Percentiles rank a stretch among this genome's conserved stretches.
Conservation (phyloP, 2,113 vertebrate genomes). For the Camelus dromedarius region DNA sequence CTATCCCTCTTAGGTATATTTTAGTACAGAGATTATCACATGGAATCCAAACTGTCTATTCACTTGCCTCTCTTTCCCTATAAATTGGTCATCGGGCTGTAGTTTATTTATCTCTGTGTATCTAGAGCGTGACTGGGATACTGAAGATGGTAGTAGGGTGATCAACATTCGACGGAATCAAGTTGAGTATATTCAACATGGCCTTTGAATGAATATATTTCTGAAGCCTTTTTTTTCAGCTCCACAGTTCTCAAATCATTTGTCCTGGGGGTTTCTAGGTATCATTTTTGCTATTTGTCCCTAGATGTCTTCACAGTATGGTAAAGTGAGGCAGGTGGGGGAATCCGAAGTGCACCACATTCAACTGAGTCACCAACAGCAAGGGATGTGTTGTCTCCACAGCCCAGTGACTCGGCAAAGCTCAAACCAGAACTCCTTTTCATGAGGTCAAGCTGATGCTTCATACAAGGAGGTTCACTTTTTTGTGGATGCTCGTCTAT, state of each 20-base stretch:
- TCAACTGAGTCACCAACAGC: neutral
- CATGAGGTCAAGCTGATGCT: neutral
- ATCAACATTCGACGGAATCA: neutral
- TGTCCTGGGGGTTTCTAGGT: neutral
- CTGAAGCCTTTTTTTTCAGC: neutral
- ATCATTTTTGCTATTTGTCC: neutral
- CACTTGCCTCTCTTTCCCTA: neutral
- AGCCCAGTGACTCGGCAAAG: neutral
- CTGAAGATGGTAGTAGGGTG: neutral
- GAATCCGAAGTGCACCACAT: neutral
- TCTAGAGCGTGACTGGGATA: neutral
- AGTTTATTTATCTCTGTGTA: conserved; percentile 28
- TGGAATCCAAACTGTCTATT: neutral
- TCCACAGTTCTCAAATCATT: neutral
- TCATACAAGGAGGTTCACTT: neutral
- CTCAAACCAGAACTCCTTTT: neutral
- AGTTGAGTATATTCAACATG: neutral
- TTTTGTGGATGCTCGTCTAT: neutral
- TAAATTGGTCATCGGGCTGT: neutral
- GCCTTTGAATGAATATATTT: neutral
- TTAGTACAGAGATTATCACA: neutral
- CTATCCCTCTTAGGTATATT: neutral
- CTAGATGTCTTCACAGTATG: neutral
- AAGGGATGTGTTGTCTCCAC: neutral
- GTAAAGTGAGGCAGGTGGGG: neutral